Percentiles rank a stretch among this genome's conserved stretches.
phyloP scores from a whole-genome alignment of 2,888 invertebrate genomes.

The Oscheius sp. region DNA sequence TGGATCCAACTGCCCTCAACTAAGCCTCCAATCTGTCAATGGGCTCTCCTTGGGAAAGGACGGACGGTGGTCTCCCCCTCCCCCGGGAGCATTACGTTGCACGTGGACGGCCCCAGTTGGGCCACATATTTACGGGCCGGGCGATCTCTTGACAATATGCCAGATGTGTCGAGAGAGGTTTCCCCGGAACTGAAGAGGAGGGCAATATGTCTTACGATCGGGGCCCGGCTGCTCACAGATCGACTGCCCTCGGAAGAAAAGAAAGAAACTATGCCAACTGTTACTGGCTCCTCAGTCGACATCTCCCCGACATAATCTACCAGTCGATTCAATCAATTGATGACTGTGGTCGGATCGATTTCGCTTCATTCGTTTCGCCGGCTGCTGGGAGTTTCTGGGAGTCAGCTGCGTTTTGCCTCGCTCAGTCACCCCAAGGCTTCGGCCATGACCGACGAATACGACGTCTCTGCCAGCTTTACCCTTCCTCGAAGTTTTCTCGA shows the following conservation, averaged over 20 bases:
- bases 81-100: slow-evolving; percentile 25
- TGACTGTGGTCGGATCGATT: slow-evolving; percentile 12
- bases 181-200: background rate
- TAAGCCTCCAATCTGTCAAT: slow-evolving; percentile 4
- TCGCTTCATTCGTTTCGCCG: slow-evolving; percentile 2
- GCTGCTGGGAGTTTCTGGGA: slow-evolving; percentile 21
- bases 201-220: background rate
- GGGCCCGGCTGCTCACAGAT: too few species aligned
- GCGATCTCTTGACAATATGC: background rate
- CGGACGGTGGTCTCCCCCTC: background rate
- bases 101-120: slow-evolving; percentile 30
- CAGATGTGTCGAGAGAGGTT: slow-evolving; percentile 26
- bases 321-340: background rate
- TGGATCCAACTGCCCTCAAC: background rate
- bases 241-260: too few species aligned
- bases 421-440: slow-evolving; percentile 17
- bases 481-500: slow-evolving; percentile 21
- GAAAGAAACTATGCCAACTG: background rate
- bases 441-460: slow-evolving; percentile 12
- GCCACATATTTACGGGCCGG: slow-evolving; percentile 24
- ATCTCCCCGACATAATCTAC: background rate
- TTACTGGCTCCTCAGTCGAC: background rate
- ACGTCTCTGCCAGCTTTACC: slow-evolving; percentile 27
- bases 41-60: too few species aligned
- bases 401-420: slow-evolving; percentile 30